phyloP scores from a whole-genome alignment of 1,140 invertebrate species.

The Gyrodactylus salaris region DNA sequence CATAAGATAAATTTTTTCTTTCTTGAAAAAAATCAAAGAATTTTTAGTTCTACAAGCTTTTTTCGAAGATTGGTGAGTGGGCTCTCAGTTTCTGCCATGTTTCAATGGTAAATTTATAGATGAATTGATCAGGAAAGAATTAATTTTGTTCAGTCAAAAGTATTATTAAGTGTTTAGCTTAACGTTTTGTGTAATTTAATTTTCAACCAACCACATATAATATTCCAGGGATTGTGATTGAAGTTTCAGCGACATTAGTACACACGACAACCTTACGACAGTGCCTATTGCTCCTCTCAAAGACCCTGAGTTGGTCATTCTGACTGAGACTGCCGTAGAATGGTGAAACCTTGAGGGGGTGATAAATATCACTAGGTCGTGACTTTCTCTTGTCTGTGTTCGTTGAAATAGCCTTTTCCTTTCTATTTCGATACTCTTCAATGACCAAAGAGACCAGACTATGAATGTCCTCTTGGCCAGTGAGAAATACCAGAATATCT shows the following conservation, averaged over 20 bases:
- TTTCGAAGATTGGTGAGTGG: too few species aligned
- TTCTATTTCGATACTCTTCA: background rate
- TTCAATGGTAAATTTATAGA: too few species aligned
- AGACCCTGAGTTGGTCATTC: conserved; percentile 1
- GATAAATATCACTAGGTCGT: background rate
- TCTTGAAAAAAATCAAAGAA: too few species aligned
- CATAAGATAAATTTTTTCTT: too few species aligned
- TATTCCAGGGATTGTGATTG: conserved; percentile 1
- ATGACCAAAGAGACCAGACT: conserved; percentile 15
- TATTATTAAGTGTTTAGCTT: background rate
- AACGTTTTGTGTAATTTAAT: background rate
- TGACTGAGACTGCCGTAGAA: background rate
- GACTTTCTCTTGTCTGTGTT: background rate
- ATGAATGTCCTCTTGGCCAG: conserved; percentile 95
- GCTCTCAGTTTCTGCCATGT: too few species aligned
- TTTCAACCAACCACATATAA: background rate
- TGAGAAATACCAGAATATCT: conserved; percentile 60
- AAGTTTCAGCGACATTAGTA: conserved; percentile 4
- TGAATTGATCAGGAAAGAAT: too few species aligned
- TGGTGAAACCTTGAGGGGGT: background rate
- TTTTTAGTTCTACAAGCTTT: too few species aligned
- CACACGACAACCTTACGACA: background rate
- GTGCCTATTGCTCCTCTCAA: background rate
- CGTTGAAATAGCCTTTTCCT: background rate
- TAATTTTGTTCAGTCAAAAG: too few species aligned